Conservation (phyloP, 2,888 invertebrate species). For the Acronicta alni region DNA sequence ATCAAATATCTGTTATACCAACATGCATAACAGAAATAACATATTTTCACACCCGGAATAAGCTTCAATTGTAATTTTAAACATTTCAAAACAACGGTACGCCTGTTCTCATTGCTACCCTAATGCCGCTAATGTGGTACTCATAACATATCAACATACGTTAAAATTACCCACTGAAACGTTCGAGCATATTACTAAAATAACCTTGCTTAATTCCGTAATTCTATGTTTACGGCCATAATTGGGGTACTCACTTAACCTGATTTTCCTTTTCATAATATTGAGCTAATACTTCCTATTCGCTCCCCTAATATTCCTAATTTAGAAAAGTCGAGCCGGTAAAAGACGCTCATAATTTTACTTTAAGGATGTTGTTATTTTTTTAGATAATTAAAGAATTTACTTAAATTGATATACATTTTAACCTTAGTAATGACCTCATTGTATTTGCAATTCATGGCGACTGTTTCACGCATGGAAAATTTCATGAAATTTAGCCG, state of each 20-base stretch:
- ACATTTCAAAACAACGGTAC: constrained; percentile 8
- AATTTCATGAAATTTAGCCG: no score
- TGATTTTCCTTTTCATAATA: constrained; percentile 37
- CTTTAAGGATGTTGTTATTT: no score
- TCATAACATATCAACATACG: constrained; percentile 28
- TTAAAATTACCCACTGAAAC: constrained; percentile 18
- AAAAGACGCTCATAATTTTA: no score
- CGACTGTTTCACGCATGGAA: no score
- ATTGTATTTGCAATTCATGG: no score
- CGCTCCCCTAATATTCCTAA: no score
- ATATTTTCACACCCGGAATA: constrained; percentile 1
- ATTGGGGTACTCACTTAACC: constrained; percentile 25
- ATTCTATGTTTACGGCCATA: constrained; percentile 30
- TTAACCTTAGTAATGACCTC: no score
- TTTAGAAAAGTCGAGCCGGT: no score
- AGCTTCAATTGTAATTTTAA: constrained; percentile 25
- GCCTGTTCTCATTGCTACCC: constrained; percentile 15
- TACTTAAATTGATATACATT: no score
- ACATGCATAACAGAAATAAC: no score
- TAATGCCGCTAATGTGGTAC: constrained; percentile 21
- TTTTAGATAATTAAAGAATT: no score
- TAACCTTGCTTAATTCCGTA: constrained; percentile 32
- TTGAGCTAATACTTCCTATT: constrained; percentile 22
- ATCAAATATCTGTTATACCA: no score
- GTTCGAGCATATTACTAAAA: constrained; percentile 21